A percentile compares a stretch with the other conserved stretches of the same genome.
phyloP scores from a whole-genome alignment of 2,797 vertebrate species.

The Esox masquinongy region DNA sequence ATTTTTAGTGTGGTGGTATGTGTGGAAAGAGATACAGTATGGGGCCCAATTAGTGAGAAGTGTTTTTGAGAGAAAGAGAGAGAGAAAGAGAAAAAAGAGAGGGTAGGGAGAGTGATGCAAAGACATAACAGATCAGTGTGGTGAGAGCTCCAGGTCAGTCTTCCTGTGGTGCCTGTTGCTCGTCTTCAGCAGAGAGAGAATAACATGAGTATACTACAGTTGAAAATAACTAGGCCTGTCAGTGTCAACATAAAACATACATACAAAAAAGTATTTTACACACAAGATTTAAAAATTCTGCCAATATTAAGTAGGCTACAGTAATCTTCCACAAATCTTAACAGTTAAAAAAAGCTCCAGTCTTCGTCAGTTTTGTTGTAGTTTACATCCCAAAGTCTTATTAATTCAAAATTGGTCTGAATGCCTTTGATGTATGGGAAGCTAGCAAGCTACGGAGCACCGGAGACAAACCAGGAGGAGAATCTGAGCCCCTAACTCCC shows the following conservation, averaged over 20 bases:
- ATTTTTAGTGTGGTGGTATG: too few species aligned
- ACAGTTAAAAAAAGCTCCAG: background rate
- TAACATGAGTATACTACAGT: background rate
- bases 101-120: background rate
- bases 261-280: too few species aligned
- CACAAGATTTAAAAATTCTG: too few species aligned
- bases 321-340: background rate
- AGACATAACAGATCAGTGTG: background rate
- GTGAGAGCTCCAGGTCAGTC: background rate
- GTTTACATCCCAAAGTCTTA: background rate
- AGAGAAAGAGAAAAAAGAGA: background rate
- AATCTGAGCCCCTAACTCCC: too few species aligned
- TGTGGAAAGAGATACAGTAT: too few species aligned
- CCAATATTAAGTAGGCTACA: background rate
- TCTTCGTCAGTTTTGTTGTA: background rate
- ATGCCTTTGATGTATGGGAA: too few species aligned
- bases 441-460: too few species aligned
- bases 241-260: background rate
- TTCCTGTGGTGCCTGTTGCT: background rate
- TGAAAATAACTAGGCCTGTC: too few species aligned
- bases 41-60: too few species aligned
- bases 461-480: too few species aligned
- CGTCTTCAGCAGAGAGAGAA: background rate
- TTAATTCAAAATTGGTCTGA: background rate
- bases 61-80: too few species aligned